Base-by-base conservation (phyloP, 1,140 invertebrate genomes). In the Drosophila nigromelanica region DNA sequence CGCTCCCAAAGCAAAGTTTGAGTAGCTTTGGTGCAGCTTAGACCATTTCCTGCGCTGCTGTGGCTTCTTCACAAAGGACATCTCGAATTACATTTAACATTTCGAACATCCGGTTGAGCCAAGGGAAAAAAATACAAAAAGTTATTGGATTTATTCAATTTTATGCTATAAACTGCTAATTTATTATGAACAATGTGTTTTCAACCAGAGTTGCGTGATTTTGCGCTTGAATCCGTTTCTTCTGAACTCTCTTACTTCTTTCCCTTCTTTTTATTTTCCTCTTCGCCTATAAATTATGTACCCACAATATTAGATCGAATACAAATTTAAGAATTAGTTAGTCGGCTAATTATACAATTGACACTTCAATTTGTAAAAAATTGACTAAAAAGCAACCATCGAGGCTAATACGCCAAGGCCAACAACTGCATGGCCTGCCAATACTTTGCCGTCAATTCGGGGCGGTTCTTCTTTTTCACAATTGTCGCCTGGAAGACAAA, bases 401-500 rank as follows among this genome's bases (percentile, higher is more conserved):
- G 27, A 4, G 12, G 11, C 6, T 3, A 60, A 1, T 35, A 27
- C 15, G 3, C 11, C 42, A 18, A 37, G 0, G 1, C 6, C 27
- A 3, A 15, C 11, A 42, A 42, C 35, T 11, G 45, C 11, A 62
- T 78, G 76, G n/a, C 30, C 52, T 12, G 12, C 45, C 8, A 78
- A n/a, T 11, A 39, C 3, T 48, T 63, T 63, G 14, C 3, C 14
- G 33, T 12, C 42, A 1, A 48, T 2, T 39, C 47, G 35, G 0
- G n/a, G 8, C 4, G 4, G 4, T 6, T 51, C 30, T 51, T 27
- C 10, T 2, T 18, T 14, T 1, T 35, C 35, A 51, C 14, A 35
- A 7, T 42, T 43, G 30, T 37, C 42, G 12, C 33, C 67, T 39
- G 59, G 73, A 79, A 54, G 59, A 52, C 42, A 39, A 52, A 43